Percentiles rank a stretch among this genome's conserved stretches.
These are phyloP conservation scores for Clarias macrocephalus DNA, from an alignment of 2,113 vertebrate species.

Conservation along the genomic window DNA sequence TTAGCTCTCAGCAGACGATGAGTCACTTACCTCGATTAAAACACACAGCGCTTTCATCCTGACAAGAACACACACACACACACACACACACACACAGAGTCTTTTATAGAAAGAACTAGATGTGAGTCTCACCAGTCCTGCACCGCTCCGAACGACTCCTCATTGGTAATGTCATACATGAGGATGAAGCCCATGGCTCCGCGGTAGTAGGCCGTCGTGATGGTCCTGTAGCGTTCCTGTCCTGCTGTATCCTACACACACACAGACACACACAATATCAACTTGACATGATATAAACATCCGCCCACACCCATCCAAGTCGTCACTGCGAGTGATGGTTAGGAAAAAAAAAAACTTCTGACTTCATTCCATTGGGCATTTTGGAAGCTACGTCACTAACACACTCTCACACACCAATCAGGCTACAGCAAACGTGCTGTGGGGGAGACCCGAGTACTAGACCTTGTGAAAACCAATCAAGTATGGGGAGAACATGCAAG, in stretches of 20 bases:
- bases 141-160: slow-evolving; percentile 47
- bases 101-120: not conserved
- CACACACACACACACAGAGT: slow-evolving; percentile 9
- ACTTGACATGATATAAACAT: not conserved
- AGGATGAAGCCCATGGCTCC: slow-evolving; percentile 54
- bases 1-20: not conserved
- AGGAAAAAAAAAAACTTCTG: too few relatives aligned
- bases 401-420: too few relatives aligned
- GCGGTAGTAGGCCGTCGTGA: slow-evolving; percentile 53
- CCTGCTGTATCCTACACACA: slow-evolving; percentile 50
- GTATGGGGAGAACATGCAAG: too few relatives aligned
- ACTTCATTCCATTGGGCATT: too few relatives aligned
- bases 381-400: too few relatives aligned
- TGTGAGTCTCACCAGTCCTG: slow-evolving; percentile 54
- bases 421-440: too few relatives aligned
- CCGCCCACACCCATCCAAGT: not conserved
- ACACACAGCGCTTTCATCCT: not conserved
- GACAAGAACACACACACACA: not conserved
- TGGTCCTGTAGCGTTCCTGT: slow-evolving; percentile 55
- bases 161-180: slow-evolving; percentile 56
- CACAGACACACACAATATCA: not conserved
- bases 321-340: too few relatives aligned
- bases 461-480: too few relatives aligned
- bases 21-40: slow-evolving; percentile 32
- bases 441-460: too few relatives aligned